Base-by-base conservation (phyloP, 2,888 invertebrate species). In the Drosophila peninsularis region DNA sequence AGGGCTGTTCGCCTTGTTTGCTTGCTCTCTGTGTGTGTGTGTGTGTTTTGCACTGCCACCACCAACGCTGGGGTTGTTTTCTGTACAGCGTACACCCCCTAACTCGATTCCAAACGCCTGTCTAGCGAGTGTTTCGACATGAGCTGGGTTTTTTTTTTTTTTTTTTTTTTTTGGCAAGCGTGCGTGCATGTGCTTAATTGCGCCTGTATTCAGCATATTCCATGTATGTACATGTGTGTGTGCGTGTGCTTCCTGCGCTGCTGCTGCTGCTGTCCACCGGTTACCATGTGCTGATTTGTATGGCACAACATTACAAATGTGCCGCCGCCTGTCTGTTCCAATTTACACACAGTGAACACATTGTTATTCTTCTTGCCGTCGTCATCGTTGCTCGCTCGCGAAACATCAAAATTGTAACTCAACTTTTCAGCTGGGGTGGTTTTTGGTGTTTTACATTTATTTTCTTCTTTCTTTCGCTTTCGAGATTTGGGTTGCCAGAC, bases 221-320 rank as follows among this genome's bases (percentile, higher is more conserved):
- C 9, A 5, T 27, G n/a, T 34, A 2, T 49, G 19, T 13, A 5
- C 6, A 11, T 24, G 6, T 14, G 24, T 27, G n/a, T 19, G 7
- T 44, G 30, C 53, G 54, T 53, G 24, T 37, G 62, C 69, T 71
- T 84, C 72, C 85, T 79, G 75, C 75, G 62, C 50, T 67, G n/a
- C 54, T n/a, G 45, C 24, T 75, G 62, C 53, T 66, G 45, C 49
- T 14, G 44, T n/a, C 82, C 75, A 70, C 73, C 67, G 66, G 65
- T 76, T 82, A 68, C 68, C 60, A 80, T 88, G 83, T 85, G 83
- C 88, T 85, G 83, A 83, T 83, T 88, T 83, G 72, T 67, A 69
- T 64, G 56, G 62, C 39, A 57, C 62, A 68, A 60, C 67, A 68
- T 76, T 76, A 78, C 76, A 78, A 78, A 73, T 77, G 56, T 64